phyloP scores from a whole-genome alignment of 2,113 vertebrate species.

The Brachyhypopomus gauderio region DNA sequence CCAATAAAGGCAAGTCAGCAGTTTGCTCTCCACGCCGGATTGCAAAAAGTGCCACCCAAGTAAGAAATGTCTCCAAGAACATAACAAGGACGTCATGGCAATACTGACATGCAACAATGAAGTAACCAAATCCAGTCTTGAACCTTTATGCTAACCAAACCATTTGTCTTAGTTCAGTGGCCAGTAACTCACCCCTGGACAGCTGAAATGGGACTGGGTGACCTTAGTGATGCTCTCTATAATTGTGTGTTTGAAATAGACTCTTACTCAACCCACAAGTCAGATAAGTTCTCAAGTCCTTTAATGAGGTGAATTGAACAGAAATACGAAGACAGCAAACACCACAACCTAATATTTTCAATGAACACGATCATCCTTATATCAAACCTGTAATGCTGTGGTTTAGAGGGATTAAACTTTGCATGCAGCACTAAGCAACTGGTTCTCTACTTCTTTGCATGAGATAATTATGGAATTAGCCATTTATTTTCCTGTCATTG shows the following conservation, averaged over 20 bases:
- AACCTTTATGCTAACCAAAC: background rate
- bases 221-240: background rate
- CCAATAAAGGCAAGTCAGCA: background rate
- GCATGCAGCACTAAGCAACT: background rate
- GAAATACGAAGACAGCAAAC: background rate
- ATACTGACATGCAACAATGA: background rate
- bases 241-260: background rate
- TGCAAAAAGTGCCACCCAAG: background rate
- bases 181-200: background rate
- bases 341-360: background rate
- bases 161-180: background rate
- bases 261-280: background rate
- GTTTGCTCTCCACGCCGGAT: background rate
- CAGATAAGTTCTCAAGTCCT: background rate
- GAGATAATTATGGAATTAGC: too few species aligned
- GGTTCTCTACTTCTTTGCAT: background rate
- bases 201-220: background rate
- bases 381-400: background rate
- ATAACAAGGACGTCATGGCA: background rate
- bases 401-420: background rate
- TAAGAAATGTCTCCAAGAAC: background rate
- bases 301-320: background rate
- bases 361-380: background rate
- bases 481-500: too few species aligned
- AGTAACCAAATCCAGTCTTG: background rate